Evolutionary conservation across 2,797 vertebrate species (phyloP).

Genomic region (Syndactyla subalaris): DNA sequence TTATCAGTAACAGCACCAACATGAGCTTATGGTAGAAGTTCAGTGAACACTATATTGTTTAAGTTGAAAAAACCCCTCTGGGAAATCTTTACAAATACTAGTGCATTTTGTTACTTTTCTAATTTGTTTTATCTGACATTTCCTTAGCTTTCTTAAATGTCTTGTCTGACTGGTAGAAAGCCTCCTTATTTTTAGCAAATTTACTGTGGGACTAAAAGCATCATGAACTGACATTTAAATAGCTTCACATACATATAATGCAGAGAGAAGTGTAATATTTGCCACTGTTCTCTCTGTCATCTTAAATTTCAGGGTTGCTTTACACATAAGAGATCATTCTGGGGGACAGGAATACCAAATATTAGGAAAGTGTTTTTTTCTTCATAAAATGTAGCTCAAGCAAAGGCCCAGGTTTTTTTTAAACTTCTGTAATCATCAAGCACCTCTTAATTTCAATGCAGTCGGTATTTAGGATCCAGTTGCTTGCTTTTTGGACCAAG

Average conservation of each 20-base stretch:
- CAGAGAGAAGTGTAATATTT: background rate
- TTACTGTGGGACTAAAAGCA: background rate
- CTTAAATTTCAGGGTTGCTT: background rate
- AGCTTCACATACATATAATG: background rate
- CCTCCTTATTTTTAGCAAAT: background rate
- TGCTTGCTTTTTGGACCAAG: background rate
- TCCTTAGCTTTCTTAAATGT: background rate
- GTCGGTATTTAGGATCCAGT: background rate
- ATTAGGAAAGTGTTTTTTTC: background rate
- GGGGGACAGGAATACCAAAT: background rate
- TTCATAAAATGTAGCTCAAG: background rate
- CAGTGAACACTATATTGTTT: background rate
- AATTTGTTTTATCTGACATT: background rate
- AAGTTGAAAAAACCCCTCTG: background rate
- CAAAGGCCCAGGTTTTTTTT: background rate
- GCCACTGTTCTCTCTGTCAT: background rate
- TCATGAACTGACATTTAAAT: slow-evolving; percentile 4
- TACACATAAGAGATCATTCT: background rate
- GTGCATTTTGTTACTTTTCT: background rate
- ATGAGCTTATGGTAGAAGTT: background rate
- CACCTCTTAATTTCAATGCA: background rate
- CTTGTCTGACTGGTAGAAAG: background rate
- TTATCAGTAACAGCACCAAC: background rate
- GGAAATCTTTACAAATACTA: background rate
- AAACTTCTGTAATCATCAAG: background rate